These are phyloP conservation scores for Corythoichthys intestinalis DNA, from an alignment of 2,113 vertebrate species.

Conservation along the genomic window DNA sequence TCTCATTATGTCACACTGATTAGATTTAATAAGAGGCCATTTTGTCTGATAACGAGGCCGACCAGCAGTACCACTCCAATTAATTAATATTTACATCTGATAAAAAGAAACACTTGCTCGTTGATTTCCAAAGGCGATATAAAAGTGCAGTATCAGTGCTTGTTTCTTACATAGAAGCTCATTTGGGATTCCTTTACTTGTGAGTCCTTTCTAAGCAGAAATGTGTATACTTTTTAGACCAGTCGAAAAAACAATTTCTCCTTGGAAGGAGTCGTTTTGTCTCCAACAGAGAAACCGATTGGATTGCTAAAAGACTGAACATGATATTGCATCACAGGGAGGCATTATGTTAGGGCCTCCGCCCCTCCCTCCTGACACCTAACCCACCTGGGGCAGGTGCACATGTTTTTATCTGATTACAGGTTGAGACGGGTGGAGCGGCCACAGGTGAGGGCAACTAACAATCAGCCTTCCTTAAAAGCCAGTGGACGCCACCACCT, in stretches of 20 bases:
- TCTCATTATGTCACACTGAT: slow-evolving; percentile 15
- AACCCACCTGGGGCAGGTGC: no score
- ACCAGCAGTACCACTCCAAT: slow-evolving; percentile 15
- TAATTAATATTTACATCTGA: slow-evolving; percentile 12
- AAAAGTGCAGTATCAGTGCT: slow-evolving; percentile 42
- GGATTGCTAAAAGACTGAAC: slow-evolving; percentile 14
- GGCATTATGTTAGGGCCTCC: no score
- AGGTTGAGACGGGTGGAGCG: no score
- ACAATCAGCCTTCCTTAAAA: no score
- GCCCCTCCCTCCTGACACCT: no score
- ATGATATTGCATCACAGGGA: slow-evolving; percentile 11
- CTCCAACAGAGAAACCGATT: slow-evolving; percentile 5
- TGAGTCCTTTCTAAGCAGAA: neutral
- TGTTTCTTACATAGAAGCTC: neutral
- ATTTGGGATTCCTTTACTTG: neutral
- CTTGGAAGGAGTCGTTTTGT: neutral
- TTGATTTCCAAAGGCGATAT: slow-evolving; percentile 15
- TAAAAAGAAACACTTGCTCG: slow-evolving; percentile 21
- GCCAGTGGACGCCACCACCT: no score
- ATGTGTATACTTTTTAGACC: neutral
- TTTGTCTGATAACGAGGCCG: slow-evolving; percentile 29
- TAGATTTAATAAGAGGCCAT: slow-evolving; percentile 40
- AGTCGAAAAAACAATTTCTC: slow-evolving; percentile 1
- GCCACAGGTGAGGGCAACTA: no score
- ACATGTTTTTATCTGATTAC: no score